Evolutionary conservation across 2,113 vertebrate species (phyloP), one percentile per base, ranked within the genome.

Genomic region (Carettochelys insculpta): DNA sequence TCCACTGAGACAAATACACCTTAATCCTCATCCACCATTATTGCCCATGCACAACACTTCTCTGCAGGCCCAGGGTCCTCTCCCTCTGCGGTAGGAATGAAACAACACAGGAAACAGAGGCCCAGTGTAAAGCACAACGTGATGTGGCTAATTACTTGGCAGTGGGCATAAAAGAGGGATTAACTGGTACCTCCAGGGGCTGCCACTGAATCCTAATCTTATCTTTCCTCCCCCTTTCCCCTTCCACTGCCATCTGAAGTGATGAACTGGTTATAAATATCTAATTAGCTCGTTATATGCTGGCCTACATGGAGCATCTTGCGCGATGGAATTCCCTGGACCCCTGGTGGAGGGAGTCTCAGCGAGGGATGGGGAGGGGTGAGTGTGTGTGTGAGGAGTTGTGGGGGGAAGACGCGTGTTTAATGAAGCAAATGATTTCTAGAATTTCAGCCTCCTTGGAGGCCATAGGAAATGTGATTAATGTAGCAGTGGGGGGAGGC

Each of bases 231-330:
- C 87, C 86, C 93, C 41, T 80, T 95, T 92, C 17, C 8, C 27
- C 25, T 95, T 93, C 82, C 31, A 86, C 83, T 91, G 56, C 80
- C 77, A 83, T 90, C 24, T 20, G 87, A 97, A 94, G 86, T 82
- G 91, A 96, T 93, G 92, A 95, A 91, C 92, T 97, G 80, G 31
- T 94, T 97, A 93, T 93, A 95, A 97, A 95, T 96, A 94, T 88
- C 93, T 97, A 97, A 97, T 98, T 97, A 97, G 96, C 94, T 97
- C 96, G 97, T 97, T 97, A 97, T 92, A 97, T 95, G 77, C 80
- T 94, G 85, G 86, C 91, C 92, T 97, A 94, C 58, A 86, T 93
- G 93, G 95, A 95, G 93, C 51, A 43, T 84, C 77, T 95, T 95
- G 91, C 87, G 73, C 82, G 58, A 86, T 89, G 92, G 94, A 97